Base-by-base conservation (phyloP, 2,113 vertebrate genomes). In the Gavia stellata region DNA sequence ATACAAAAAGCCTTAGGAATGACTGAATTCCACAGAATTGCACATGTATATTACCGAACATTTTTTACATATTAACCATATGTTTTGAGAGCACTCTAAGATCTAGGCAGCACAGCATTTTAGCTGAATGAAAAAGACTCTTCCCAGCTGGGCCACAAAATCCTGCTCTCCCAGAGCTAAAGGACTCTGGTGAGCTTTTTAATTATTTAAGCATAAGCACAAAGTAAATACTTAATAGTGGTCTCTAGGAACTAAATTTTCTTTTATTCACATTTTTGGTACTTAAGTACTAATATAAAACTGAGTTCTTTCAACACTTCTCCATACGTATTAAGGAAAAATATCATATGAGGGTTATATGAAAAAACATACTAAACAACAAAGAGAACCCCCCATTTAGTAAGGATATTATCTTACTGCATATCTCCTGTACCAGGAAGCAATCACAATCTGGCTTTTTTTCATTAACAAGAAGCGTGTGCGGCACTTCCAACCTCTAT, bases 401-500 rank as follows among this genome's bases (percentile, higher is more conserved):
- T 15, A 89, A 89, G 53, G 70, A 58, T n/a, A 44, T 55, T 42
- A 28, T 91, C 99, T 98, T 97, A 99, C 99, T 45, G 99, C 98
- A 0, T 98, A 99, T 98, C 99, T 98, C 90, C 99, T 98, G 96
- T 98, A 99, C 99, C 99, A 99, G 34, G 99, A 98, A 2, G 99
- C 97, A 58, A 99, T 98, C 93, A 99, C 98, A 19, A 99, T 97
- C 96, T 99, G 99, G 97, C 99, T 99, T 90, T 97, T 98, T 15
- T 99, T 99, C 98, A 99, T 98, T 36, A 99, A 97, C 91, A 99
- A 97, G 96, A 99, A 99, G 73, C 96, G 98, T 12, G 96, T 98
- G 70, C 99, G 99, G 78, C 98, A 98, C 94, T 99, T 99, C 99
- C 99, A 99, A 3, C 99, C 99, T 19, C 99, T 98, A 92, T 99